phyloP scores from a whole-genome alignment of 2,888 invertebrate genomes.

The Dryadula phaetusa region DNA sequence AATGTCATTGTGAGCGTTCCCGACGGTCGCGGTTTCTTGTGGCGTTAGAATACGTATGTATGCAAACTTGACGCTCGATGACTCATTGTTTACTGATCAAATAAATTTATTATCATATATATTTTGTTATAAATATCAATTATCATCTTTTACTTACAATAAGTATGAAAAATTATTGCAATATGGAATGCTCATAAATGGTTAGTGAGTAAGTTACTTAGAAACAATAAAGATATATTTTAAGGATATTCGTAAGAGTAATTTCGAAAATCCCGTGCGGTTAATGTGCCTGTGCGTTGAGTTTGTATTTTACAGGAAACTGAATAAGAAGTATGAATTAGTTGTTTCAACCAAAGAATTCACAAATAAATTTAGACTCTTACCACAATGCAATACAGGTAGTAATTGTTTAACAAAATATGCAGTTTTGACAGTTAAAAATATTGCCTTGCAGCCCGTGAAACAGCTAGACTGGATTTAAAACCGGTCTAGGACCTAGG shows the following conservation, averaged over 20 bases:
- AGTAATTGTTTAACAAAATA: conserved; percentile 34
- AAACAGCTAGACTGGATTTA: conserved; percentile 51
- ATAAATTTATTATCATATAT: background rate
- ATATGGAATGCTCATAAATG: background rate
- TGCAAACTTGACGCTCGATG: conserved; percentile 25
- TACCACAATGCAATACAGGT: conserved; percentile 30
- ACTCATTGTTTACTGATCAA: conserved; percentile 34
- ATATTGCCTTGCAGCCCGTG: conserved; percentile 49
- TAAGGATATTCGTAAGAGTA: conserved; percentile 23
- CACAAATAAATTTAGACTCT: conserved; percentile 31
- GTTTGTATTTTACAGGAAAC: conserved; percentile 47
- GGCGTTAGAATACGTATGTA: conserved; percentile 36
- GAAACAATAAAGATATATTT: conserved; percentile 26
- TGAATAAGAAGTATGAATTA: conserved; percentile 45
- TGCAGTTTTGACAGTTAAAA: conserved; percentile 50
- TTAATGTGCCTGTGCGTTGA: conserved; percentile 33
- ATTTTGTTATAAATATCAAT: background rate
- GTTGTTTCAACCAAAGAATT: conserved; percentile 27
- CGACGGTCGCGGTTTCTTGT: conserved; percentile 55
- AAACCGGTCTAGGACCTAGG: conserved; percentile 52
- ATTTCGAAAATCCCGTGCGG: conserved; percentile 30
- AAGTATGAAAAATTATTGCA: background rate
- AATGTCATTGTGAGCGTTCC: conserved; percentile 76
- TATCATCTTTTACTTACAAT: background rate
- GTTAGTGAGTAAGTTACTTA: conserved; percentile 33